These are phyloP conservation scores for Lordiphosa collinella DNA, from an alignment of 1,140 invertebrate genomes.

Conservation along the genomic window DNA sequence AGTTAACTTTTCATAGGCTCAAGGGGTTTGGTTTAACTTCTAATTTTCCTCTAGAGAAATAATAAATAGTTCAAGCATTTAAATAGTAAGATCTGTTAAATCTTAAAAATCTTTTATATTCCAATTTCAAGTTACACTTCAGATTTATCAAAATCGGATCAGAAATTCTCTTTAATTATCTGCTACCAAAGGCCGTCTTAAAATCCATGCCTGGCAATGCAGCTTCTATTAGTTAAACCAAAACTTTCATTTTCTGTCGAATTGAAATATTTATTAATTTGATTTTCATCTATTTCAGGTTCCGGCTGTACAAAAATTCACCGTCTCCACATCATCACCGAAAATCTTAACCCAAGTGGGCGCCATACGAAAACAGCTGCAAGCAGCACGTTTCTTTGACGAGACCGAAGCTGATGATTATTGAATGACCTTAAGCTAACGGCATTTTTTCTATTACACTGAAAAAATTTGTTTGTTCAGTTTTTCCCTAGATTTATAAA, in stretches of 20 bases:
- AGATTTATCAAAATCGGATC: too few relatives aligned
- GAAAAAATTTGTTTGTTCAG: conserved; percentile 19
- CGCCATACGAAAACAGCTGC: conserved; percentile 71
- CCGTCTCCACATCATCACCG: conserved; percentile 54
- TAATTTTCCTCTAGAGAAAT: not conserved
- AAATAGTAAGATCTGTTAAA: too few relatives aligned
- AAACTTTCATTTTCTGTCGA: not conserved
- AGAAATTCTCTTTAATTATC: too few relatives aligned
- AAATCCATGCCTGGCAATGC: too few relatives aligned
- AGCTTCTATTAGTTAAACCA: not conserved
- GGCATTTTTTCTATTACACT: conserved; percentile 17
- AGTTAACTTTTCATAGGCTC: not conserved
- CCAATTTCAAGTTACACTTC: too few relatives aligned
- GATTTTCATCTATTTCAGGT: conserved; percentile 31
- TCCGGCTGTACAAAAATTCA: conserved; percentile 72
- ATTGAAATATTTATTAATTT: too few relatives aligned
- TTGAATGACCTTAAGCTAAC: conserved; percentile 26
- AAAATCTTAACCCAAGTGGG: conserved; percentile 73
- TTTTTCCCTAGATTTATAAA: conserved; percentile 5
- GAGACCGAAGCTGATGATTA: conserved; percentile 50
- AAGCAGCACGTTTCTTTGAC: conserved; percentile 62
- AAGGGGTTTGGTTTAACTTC: too few relatives aligned
- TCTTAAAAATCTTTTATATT: too few relatives aligned
- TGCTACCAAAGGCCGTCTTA: too few relatives aligned
- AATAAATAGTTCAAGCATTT: not conserved